A percentile compares a stretch with the other conserved stretches of the same genome.
Conservation (phyloP, 2,888 invertebrate genomes). For the Hypercompe scribonia region DNA sequence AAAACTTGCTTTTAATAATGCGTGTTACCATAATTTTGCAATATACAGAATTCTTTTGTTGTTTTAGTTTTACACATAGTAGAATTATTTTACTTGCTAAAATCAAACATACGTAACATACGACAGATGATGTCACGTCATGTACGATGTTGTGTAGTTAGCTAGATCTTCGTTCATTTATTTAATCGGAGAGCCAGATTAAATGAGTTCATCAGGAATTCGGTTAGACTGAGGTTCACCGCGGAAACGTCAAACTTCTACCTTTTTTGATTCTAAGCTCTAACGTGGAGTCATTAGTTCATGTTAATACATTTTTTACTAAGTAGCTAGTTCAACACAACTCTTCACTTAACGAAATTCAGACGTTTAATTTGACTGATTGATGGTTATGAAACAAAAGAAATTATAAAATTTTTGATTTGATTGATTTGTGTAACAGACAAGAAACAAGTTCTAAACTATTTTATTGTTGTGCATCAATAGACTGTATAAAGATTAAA, state of each 20-base stretch:
- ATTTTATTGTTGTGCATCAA: too few species aligned
- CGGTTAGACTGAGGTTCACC: conserved; percentile 70
- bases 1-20: not conserved
- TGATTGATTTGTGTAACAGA: too few species aligned
- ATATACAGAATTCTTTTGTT: too few species aligned
- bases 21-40: not conserved
- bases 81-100: too few species aligned
- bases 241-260: conserved; percentile 58
- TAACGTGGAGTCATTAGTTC: conserved; percentile 22
- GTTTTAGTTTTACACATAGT: too few species aligned
- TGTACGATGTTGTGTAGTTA: not conserved
- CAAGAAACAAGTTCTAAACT: too few species aligned
- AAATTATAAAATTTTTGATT: too few species aligned
- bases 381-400: too few species aligned
- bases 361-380: too few species aligned
- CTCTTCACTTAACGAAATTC: too few species aligned
- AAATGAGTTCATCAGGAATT: conserved; percentile 63
- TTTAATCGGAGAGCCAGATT: conserved; percentile 64
- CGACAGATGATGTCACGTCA: not conserved
- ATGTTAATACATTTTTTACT: conserved; percentile 28
- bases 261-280: not conserved
- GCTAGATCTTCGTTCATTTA: not conserved
- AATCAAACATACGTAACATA: not conserved
- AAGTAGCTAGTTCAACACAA: not conserved
- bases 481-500: not conserved